These are phyloP conservation scores for Callaeas wilsoni DNA, from an alignment of 2,113 vertebrate genomes.

Conservation along the genomic window DNA sequence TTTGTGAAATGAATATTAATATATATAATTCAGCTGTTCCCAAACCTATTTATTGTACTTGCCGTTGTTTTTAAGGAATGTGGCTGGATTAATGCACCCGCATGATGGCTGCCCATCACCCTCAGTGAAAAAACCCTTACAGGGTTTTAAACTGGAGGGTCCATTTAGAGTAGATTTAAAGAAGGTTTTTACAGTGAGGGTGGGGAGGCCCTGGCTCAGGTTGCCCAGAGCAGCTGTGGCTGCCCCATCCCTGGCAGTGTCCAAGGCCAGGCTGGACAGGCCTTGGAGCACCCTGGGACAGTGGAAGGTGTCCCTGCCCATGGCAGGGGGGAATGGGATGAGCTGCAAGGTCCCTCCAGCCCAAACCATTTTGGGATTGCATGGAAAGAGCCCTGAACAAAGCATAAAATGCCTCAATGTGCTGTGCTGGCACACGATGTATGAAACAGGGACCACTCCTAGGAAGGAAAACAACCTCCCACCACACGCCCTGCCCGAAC, in stretches of 20 bases:
- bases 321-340: neutral
- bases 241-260: neutral
- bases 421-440: neutral
- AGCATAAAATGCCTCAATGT: neutral
- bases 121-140: neutral
- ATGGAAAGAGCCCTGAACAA: accelerated
- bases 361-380: neutral
- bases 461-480: neutral
- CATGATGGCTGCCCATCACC: neutral
- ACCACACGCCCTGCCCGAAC: neutral
- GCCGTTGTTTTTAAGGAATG: neutral
- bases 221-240: neutral
- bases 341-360: neutral
- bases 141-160: neutral
- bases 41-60: neutral
- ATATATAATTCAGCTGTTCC: neutral
- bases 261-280: accelerated
- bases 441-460: neutral
- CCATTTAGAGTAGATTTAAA: neutral
- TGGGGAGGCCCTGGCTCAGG: neutral
- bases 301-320: neutral
- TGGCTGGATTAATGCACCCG: neutral
- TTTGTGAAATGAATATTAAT: neutral
- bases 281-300: accelerated
- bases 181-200: neutral